These are phyloP conservation scores for Notothenia rossii DNA, from an alignment of 2,113 vertebrate genomes.

Conservation along the genomic window DNA sequence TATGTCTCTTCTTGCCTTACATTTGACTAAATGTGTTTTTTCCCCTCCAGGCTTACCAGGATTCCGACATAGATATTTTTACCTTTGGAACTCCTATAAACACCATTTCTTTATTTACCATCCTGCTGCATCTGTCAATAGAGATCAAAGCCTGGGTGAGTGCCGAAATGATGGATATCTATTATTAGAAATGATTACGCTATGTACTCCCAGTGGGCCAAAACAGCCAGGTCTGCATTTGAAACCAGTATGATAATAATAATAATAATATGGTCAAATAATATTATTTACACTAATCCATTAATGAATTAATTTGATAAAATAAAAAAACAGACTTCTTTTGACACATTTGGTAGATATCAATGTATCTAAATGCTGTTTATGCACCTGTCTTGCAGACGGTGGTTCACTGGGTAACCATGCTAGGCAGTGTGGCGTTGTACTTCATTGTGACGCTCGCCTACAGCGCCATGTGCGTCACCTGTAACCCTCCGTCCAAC, in stretches of 20 bases:
- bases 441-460: constrained; percentile 86
- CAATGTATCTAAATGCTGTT: not conserved
- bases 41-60: constrained; percentile 83
- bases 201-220: not conserved
- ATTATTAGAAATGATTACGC: not conserved
- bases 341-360: not conserved
- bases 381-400: constrained; percentile 83
- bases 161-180: constrained; percentile 38
- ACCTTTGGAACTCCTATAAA: constrained; percentile 93
- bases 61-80: constrained; percentile 89
- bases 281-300: not conserved
- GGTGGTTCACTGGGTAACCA: constrained; percentile 83
- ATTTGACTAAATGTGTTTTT: constrained; percentile 18
- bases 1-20: constrained; percentile 23
- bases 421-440: constrained; percentile 87
- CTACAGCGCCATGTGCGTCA: constrained; percentile 87
- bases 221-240: constrained; percentile 12
- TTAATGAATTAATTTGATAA: not conserved
- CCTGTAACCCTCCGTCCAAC: constrained; percentile 89
- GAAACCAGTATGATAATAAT: not conserved
- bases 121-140: constrained; percentile 93
- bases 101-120: constrained; percentile 90
- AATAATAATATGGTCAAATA: not conserved
- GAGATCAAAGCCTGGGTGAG: constrained; percentile 96
- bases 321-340: not conserved